Percentiles rank a stretch among this genome's conserved stretches.
Evolutionary conservation across 2,113 vertebrate species (phyloP).

Genomic region (Dryoscopus gambensis): DNA sequence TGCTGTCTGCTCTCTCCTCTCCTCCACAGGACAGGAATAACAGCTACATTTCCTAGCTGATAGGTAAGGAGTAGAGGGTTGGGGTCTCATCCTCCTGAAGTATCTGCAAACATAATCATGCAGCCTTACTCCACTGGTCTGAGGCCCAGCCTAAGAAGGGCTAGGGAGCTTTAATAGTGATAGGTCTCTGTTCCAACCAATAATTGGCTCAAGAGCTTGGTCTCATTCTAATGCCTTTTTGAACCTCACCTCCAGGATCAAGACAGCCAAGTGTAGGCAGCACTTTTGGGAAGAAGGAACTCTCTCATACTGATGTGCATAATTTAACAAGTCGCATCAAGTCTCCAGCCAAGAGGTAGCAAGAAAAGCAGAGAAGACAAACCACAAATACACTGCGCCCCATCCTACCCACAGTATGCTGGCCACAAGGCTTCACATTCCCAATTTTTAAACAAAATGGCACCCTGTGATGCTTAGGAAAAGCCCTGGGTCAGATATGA

Average conservation of each 20-base stretch:
- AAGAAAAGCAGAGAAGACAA: background rate
- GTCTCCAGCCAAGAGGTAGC: background rate
- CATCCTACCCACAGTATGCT: background rate
- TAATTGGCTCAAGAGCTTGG: background rate
- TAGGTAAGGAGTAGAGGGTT: background rate
- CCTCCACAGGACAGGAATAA: too few relatives aligned
- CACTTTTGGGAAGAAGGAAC: background rate
- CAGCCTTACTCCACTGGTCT: background rate
- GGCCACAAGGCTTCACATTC: background rate
- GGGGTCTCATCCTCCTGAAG: background rate
- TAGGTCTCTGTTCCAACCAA: background rate
- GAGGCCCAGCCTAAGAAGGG: background rate
- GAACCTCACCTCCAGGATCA: background rate
- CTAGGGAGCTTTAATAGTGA: background rate
- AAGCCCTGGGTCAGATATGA: background rate
- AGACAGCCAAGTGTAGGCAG: background rate
- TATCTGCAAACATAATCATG: background rate
- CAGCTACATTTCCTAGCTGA: background rate
- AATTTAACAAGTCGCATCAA: background rate
- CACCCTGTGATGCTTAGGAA: background rate
- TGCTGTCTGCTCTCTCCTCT: too few relatives aligned
- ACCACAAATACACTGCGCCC: accelerated
- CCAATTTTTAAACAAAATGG: background rate
- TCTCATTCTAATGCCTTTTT: background rate
- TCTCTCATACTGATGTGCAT: background rate